A percentile compares a stretch with the other conserved stretches of the same genome.
Conservation (phyloP, 1,140 invertebrate species). For the Caenorhabditis latens region DNA sequence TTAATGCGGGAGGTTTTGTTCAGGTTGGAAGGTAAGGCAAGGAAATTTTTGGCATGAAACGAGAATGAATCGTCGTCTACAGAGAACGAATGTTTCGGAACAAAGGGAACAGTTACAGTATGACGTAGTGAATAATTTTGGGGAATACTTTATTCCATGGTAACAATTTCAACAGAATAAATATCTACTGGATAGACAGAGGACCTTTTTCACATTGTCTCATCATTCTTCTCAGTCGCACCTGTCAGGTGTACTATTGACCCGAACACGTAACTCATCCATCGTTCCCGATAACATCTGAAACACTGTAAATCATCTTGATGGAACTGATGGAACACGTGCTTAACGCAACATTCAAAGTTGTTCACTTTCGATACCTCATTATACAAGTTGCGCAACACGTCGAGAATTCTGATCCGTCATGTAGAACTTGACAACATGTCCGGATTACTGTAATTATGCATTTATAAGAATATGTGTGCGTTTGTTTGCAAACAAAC, state of each 20-base stretch:
- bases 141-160: too few species aligned
- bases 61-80: too few species aligned
- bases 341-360: not conserved
- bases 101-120: too few species aligned
- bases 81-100: too few species aligned
- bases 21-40: too few species aligned
- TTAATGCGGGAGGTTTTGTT: not conserved
- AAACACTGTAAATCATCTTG: conserved; percentile 10
- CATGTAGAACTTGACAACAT: conserved; percentile 49
- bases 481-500: not conserved
- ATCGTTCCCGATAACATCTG: conserved; percentile 27
- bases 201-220: too few species aligned
- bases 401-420: conserved; percentile 9
- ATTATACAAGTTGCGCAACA: conserved; percentile 30
- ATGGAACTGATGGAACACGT: conserved; percentile 16
- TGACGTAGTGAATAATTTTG: too few species aligned
- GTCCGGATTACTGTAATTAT: conserved; percentile 35
- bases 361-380: conserved; percentile 42
- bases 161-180: too few species aligned
- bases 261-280: not conserved
- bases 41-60: too few species aligned
- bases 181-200: too few species aligned
- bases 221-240: not conserved
- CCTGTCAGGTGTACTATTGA: not conserved
- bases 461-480: not conserved